Conservation (phyloP, 1,140 invertebrate species). For the Nasonia vitripennis region DNA sequence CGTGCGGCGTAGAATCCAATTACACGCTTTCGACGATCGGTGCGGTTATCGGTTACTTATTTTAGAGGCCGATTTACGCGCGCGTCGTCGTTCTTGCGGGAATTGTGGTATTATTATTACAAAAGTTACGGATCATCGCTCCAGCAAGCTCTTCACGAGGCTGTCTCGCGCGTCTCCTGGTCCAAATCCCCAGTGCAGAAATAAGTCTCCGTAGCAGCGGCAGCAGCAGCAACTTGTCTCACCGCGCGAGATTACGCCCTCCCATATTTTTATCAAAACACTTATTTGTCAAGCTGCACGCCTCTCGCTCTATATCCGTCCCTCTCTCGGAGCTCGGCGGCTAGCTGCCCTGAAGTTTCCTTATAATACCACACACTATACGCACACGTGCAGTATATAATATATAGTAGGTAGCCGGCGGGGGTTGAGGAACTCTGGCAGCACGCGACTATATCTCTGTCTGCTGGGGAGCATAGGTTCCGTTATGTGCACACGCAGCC, state of each 20-base stretch:
- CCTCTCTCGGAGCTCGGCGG: not conserved
- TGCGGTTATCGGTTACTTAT: not conserved
- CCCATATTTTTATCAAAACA: conserved; percentile 17
- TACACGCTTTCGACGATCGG: not conserved
- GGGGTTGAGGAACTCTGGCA: not conserved
- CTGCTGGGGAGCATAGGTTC: not conserved
- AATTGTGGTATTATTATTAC: no score
- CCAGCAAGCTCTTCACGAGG: not conserved
- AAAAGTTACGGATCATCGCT: not conserved
- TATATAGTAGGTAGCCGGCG: not conserved
- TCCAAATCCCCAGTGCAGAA: not conserved
- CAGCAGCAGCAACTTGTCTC: not conserved
- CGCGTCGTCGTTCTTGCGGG: not conserved
- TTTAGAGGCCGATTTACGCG: not conserved
- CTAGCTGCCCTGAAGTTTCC: conserved; percentile 1
- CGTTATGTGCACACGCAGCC: not conserved
- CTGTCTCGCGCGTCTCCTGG: not conserved
- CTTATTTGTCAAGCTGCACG: conserved; percentile 12
- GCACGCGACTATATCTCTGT: not conserved
- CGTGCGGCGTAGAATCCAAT: not conserved
- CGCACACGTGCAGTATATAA: no score
- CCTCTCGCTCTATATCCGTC: not conserved
- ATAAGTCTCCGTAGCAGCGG: not conserved
- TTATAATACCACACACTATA: not conserved
- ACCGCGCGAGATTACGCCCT: not conserved